phyloP scores from a whole-genome alignment of 2,888 invertebrate genomes.

The Icerya purchasi region DNA sequence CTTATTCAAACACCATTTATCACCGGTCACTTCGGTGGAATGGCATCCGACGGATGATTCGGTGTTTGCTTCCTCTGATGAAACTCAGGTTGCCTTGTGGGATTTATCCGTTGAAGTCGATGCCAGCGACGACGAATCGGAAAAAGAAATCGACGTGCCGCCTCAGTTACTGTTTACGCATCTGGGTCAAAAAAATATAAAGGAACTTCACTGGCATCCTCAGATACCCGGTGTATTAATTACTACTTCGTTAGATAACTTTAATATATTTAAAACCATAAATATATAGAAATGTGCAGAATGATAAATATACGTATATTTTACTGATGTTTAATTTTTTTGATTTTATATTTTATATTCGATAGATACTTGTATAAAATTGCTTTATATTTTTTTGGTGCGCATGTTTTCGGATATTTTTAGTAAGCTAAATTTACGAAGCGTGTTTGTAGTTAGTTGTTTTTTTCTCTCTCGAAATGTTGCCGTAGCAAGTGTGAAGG shows the following conservation, averaged over 20 bases:
- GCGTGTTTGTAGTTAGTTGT: too few species aligned
- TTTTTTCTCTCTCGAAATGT: too few species aligned
- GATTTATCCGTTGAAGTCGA: constrained; percentile 82
- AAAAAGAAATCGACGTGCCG: constrained; percentile 47
- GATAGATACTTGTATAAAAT: too few species aligned
- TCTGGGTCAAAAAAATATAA: constrained; percentile 91
- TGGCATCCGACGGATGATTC: constrained; percentile 90
- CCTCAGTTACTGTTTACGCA: constrained; percentile 93
- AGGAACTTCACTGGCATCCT: constrained; percentile 95
- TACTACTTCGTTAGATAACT: constrained; percentile 84
- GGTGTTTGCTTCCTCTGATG: constrained; percentile 82
- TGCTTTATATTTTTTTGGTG: too few species aligned
- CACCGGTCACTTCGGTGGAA: constrained; percentile 83
- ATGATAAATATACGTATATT: not conserved
- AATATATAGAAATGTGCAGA: constrained; percentile 50
- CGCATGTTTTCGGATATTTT: too few species aligned
- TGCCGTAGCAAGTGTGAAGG: too few species aligned
- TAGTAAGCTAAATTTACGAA: too few species aligned
- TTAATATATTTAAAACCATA: constrained; percentile 92
- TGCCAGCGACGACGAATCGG: constrained; percentile 25
- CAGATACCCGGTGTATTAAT: constrained; percentile 83
- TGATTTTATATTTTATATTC: too few species aligned
- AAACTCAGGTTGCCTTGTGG: constrained; percentile 92
- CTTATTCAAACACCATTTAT: constrained; percentile 83
- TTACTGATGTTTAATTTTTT: too few species aligned